Base-by-base conservation (phyloP, 1,140 invertebrate species). In the Drosophila kikkawai region DNA sequence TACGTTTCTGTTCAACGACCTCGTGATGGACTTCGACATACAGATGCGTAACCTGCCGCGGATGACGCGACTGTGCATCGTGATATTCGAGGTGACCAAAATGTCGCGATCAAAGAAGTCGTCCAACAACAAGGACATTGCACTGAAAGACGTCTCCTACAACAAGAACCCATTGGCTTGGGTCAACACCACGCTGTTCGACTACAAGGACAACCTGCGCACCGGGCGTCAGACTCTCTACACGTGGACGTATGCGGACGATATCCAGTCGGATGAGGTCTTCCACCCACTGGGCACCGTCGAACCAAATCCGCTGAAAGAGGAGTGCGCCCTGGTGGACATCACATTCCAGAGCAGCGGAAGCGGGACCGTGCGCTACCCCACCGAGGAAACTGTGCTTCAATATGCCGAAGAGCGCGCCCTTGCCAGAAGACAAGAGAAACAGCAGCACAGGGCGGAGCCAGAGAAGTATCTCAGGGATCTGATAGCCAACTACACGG, bases 101-200 rank as follows among this genome's bases (percentile, higher is more conserved):
- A 94, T 92, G 80, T 95, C 73, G 91, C 94, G 86, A 7, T 91
- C 91, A 0, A 92, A 92, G 41, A 92, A 92, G 45, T 90, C 88
- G 1, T 92, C 91, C 6, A 92, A 92, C 55, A 85, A 80, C 44
- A 92, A 79, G 55, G 83, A 87, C 15, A 91, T 50, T 70, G 55
- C 80, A 3, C 56, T 71, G 4, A 92, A 92, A 71, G 91, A 92
- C 39, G 63, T 60, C 0, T 73, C 80, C 8, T 83, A 80, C 41
- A 82, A 91, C 48, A 87, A 82, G 12, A 92, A 91, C 93, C 96
- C 97, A 4, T 93, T 99, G 58, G 97, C 97, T 22, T 99, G 98
- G 98, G 97, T 97, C 0, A 99, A 99, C 92, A 97, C 98, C 1
- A 97, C 98, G 47, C 94, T 99, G 71, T 99, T 98, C 93, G 98